These are phyloP conservation scores for Rhinoraja longicauda DNA, from an alignment of 2,797 vertebrate species.

Conservation along the genomic window DNA sequence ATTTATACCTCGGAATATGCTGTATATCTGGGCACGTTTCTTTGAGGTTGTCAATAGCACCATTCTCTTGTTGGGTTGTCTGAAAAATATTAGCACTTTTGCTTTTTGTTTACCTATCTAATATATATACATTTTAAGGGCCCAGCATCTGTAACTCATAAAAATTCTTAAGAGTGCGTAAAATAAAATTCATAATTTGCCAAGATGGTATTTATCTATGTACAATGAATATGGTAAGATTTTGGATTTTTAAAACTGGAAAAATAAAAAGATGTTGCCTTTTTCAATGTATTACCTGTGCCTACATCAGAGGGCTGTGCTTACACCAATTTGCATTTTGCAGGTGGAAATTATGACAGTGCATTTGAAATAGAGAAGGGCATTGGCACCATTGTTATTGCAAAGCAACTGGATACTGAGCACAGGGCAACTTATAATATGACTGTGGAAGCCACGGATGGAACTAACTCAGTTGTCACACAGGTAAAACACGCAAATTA, in stretches of 20 bases:
- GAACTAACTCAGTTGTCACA: constrained; percentile 71
- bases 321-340: constrained; percentile 16
- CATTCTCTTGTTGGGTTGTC: no score
- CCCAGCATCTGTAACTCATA: background rate
- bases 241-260: background rate
- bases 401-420: constrained; percentile 86
- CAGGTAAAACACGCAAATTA: constrained; percentile 64
- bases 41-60: no score
- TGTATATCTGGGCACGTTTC: no score
- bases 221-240: background rate
- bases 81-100: background rate
- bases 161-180: background rate
- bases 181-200: background rate
- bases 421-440: constrained; percentile 83
- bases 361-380: constrained; percentile 84
- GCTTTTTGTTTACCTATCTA: background rate
- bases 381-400: constrained; percentile 84
- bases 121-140: background rate
- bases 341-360: constrained; percentile 78
- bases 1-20: no score
- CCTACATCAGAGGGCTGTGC: background rate
- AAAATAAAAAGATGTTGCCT: background rate
- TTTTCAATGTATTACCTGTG: background rate
- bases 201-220: background rate
- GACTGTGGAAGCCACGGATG: constrained; percentile 82